Base-by-base conservation (phyloP, 1,140 invertebrate genomes). In the Drosophila carrolli region DNA sequence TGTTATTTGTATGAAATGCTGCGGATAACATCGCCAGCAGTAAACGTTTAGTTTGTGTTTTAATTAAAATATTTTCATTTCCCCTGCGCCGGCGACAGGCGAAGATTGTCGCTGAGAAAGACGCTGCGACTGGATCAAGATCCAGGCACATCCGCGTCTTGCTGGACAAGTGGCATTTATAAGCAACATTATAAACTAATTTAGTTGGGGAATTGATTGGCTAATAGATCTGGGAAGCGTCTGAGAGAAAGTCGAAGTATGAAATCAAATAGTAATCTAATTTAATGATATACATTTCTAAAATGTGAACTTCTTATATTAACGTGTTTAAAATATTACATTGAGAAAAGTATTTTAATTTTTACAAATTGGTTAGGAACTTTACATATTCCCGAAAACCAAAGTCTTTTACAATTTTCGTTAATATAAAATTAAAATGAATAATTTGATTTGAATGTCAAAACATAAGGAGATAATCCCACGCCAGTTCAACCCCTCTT, bases 31-130 rank as follows among this genome's bases (percentile, higher is more conserved):
- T 89, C 84, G 75, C 79, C 72, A 84, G 72, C 84, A 84, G 84
- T 89, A 84, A 89, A 89, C 84, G 84, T 84, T 89, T 84, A 84
- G 80, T 84, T 81, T 89, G 81, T 85, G 76, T 89, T 89, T 89
- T 89, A 89, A 89, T 89, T 89, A 89, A 89, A 89, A 89, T 89
- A 89, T 89, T 89, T 88, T 77, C 68, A 75, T 66, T 83, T 85
- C 66, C 76, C 75, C 60, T 56, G 58, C 50, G 11, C 51, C 47
- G 23, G 61, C 29, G 55, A 54, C 48, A 75, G 58, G 38, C 38
- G 47, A 54, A 75, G 63, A 74, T 71, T 71, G 67, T 27, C 63
- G 63, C 29, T 68, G 66, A 47, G 51, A 72, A 72, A 75, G 57
- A 74, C 47, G 55, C 50, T 58, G 46, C 43, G 67, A 55, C 79